phyloP scores from a whole-genome alignment of 2,113 vertebrate genomes.

The Anarrhichthys ocellatus region DNA sequence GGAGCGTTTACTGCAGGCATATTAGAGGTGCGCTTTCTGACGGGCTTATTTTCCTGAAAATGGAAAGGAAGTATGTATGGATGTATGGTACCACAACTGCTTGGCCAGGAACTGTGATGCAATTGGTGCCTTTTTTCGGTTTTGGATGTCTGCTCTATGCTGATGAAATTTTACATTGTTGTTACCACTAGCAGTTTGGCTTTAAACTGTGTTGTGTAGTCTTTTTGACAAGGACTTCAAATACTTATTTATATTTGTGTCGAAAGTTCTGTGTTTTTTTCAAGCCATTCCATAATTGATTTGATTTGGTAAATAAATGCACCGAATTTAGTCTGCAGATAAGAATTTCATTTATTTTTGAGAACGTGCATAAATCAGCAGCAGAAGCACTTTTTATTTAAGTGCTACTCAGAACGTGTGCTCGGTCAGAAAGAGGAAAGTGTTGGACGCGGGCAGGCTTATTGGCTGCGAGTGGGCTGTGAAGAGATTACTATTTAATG shows the following conservation, averaged over 20 bases:
- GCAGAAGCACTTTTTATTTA: conserved; percentile 53
- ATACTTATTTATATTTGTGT: conserved; percentile 28
- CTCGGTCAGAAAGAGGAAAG: conserved; percentile 41
- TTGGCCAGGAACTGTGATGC: conserved; percentile 1
- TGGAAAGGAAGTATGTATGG: neutral
- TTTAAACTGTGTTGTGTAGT: conserved; percentile 2
- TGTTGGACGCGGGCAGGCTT: conserved; percentile 29
- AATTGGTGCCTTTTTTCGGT: conserved; percentile 6
- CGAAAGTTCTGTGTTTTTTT: conserved; percentile 19
- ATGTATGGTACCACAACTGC: neutral
- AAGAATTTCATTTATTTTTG: conserved; percentile 72
- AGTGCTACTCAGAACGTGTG: conserved; percentile 59
- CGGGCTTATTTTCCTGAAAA: conserved; percentile 20
- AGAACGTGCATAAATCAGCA: conserved; percentile 64
- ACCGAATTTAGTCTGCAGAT: conserved; percentile 60
- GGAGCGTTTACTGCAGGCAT: conserved; percentile 4
- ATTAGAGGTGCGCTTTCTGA: conserved; percentile 27
- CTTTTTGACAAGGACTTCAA: neutral
- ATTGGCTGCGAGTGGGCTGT: conserved; percentile 60
- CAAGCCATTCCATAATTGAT: conserved; percentile 29
- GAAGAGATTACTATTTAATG: conserved; percentile 68
- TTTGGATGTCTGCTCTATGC: conserved; percentile 3
- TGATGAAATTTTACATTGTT: neutral
- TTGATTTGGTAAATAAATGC: conserved; percentile 47
- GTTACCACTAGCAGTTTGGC: neutral